phyloP scores from a whole-genome alignment of 2,888 invertebrate species.

The Pycnomerus fuliginosus region DNA sequence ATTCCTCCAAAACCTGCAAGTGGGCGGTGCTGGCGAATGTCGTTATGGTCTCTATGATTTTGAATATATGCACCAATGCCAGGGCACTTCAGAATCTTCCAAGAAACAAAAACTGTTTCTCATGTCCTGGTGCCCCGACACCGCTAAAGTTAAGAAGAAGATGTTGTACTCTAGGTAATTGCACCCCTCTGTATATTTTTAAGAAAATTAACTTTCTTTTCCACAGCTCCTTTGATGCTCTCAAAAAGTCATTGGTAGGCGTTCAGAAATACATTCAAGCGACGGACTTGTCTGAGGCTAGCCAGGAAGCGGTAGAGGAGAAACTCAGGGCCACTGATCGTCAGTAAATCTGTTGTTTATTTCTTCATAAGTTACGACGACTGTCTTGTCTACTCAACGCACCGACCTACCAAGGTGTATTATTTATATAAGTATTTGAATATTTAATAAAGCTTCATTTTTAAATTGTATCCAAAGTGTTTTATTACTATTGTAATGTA shows the following conservation, averaged over 20 bases:
- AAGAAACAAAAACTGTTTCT: constrained; percentile 98
- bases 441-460: constrained; percentile 55
- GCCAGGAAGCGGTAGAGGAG: constrained; percentile 90
- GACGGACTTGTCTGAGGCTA: constrained; percentile 92
- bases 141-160: constrained; percentile 89
- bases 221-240: constrained; percentile 91
- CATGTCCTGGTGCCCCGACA: constrained; percentile 99
- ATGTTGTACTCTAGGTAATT: constrained; percentile 74
- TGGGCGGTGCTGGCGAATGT: constrained; percentile 91
- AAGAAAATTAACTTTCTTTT: too few species aligned
- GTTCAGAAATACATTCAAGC: constrained; percentile 98
- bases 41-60: constrained; percentile 98
- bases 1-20: constrained; percentile 91
- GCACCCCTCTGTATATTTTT: too few species aligned
- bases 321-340: constrained; percentile 93
- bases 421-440: constrained; percentile 54
- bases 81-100: constrained; percentile 94
- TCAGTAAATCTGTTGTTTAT: constrained; percentile 60
- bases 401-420: constrained; percentile 48
- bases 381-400: constrained; percentile 46
- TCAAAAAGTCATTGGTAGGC: constrained; percentile 95
- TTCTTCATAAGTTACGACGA: constrained; percentile 35
- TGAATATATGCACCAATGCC: constrained; percentile 96
- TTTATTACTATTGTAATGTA: constrained; percentile 32
- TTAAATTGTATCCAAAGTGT: constrained; percentile 46